phyloP scores from a whole-genome alignment of 2,888 invertebrate genomes.

The Leucophenga maculata region DNA sequence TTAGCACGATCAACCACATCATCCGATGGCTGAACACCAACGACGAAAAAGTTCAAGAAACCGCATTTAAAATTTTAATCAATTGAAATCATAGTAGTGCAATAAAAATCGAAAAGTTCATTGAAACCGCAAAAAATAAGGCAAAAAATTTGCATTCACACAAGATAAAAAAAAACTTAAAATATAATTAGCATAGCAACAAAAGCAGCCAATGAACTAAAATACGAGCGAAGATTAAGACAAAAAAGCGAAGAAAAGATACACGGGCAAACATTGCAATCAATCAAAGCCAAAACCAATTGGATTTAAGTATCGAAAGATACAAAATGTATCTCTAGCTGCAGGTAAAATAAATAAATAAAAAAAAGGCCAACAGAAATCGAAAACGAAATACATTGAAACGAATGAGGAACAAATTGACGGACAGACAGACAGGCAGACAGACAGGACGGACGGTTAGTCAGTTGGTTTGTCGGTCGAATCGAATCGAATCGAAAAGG shows the following conservation, averaged over 20 bases:
- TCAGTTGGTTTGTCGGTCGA: neutral
- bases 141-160: neutral
- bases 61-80: slow-evolving; percentile 22
- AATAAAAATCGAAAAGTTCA: slow-evolving; percentile 2
- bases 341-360: slow-evolving; percentile 1
- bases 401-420: neutral
- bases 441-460: neutral
- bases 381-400: slow-evolving; percentile 7
- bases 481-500: slow-evolving; percentile 35
- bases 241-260: slow-evolving; percentile 1
- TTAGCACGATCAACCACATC: no score
- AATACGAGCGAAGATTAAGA: neutral
- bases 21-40: neutral
- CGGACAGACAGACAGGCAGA: neutral
- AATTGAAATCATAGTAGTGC: slow-evolving; percentile 1
- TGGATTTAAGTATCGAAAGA: slow-evolving; percentile 17
- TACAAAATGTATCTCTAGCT: slow-evolving; percentile 5
- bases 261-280: slow-evolving; percentile 22
- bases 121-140: slow-evolving; percentile 7
- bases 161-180: slow-evolving; percentile 1
- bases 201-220: neutral
- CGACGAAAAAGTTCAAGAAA: slow-evolving; percentile 21
- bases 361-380: slow-evolving; percentile 6
- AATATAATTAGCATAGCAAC: slow-evolving; percentile 12
- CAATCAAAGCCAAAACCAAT: slow-evolving; percentile 27